Evolutionary conservation across 2,113 vertebrate genomes (phyloP).

Genomic region (Accipiter virgatus): DNA sequence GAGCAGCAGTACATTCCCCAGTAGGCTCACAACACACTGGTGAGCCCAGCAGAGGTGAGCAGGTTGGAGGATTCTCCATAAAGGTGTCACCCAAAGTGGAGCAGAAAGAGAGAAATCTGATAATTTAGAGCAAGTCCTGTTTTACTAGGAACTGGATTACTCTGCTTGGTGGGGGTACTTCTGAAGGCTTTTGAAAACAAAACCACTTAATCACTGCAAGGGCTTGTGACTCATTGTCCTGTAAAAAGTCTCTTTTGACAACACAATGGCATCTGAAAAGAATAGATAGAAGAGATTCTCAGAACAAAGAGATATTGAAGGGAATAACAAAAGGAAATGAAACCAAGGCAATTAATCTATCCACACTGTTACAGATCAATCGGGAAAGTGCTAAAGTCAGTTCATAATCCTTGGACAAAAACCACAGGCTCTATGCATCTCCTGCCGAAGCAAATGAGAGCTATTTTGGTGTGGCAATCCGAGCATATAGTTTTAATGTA

Average conservation of each 20-base stretch:
- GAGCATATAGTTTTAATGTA: background rate
- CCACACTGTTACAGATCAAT: background rate
- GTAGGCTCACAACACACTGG: background rate
- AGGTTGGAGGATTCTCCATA: background rate
- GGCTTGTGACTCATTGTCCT: background rate
- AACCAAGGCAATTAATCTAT: background rate
- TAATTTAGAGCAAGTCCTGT: background rate
- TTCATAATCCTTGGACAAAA: background rate
- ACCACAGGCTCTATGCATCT: background rate
- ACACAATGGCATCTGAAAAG: background rate
- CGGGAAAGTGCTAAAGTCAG: background rate
- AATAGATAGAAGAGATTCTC: background rate
- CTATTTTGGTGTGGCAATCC: fast-evolving
- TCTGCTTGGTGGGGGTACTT: background rate
- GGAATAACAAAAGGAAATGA: background rate
- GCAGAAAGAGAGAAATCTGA: background rate
- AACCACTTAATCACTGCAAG: background rate
- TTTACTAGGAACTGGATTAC: background rate
- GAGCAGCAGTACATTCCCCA: fast-evolving
- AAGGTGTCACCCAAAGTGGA: background rate
- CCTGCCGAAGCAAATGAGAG: background rate
- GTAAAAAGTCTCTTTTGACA: background rate
- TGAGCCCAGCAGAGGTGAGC: background rate
- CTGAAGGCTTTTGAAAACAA: background rate
- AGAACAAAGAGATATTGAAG: background rate